These are phyloP conservation scores for Halichondria panicea DNA, from an alignment of 37 sponge, comb jelly and placozoan genomes.

Conservation along the genomic window DNA sequence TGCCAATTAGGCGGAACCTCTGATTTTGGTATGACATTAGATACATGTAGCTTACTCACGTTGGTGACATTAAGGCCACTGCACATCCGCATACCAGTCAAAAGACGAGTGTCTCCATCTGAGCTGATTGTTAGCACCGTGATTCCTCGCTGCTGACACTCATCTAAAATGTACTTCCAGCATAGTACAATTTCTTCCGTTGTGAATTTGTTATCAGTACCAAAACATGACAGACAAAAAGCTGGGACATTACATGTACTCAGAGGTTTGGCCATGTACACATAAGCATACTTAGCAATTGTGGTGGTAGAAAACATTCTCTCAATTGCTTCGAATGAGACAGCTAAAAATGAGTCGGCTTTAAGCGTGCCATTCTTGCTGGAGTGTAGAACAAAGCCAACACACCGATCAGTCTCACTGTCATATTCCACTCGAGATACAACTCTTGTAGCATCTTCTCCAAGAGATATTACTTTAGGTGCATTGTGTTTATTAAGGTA, in stretches of 20 bases:
- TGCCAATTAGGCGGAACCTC: slow-evolving; percentile 35
- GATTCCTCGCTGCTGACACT: slow-evolving; percentile 43
- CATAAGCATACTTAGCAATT: slow-evolving; percentile 54
- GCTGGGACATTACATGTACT: slow-evolving; percentile 21
- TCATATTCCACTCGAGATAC: slow-evolving; percentile 54
- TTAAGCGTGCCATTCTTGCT: slow-evolving; percentile 25
- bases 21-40: too few relatives aligned
- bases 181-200: slow-evolving; percentile 13
- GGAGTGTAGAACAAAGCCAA: slow-evolving; percentile 48
- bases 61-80: background rate
- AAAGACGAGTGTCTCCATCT: slow-evolving; percentile 49
- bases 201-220: slow-evolving; percentile 53
- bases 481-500: slow-evolving; percentile 33
- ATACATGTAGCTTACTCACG: too few relatives aligned
- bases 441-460: slow-evolving; percentile 55
- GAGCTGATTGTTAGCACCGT: slow-evolving; percentile 32
- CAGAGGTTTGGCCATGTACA: slow-evolving; percentile 66
- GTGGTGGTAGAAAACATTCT: slow-evolving; percentile 4
- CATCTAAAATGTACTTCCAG: slow-evolving; percentile 43
- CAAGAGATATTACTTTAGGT: slow-evolving; percentile 38
- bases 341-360: slow-evolving; percentile 30
- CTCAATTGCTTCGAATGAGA: slow-evolving; percentile 40
- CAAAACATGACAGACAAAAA: slow-evolving; percentile 47
- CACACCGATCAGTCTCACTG: slow-evolving; percentile 46
- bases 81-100: slow-evolving; percentile 41